Evolutionary conservation across 1,140 invertebrate species (phyloP).

Genomic region (Oedothorax gibbosus): DNA sequence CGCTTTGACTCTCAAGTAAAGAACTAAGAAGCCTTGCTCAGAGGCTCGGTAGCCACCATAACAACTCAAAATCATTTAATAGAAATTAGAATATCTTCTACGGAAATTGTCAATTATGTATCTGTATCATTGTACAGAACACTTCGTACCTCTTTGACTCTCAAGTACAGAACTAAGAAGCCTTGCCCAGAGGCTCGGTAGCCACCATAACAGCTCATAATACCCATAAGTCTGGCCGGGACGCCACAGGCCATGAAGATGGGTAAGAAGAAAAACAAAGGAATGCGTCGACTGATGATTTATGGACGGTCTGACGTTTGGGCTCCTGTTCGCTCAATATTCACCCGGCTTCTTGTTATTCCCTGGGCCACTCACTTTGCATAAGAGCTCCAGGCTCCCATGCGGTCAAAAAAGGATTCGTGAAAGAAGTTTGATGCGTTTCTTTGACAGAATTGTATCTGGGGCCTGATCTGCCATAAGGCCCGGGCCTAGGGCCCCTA

Average conservation of each 20-base stretch:
- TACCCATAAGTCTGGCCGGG: conserved; percentile 28
- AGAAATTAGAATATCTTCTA: too few species aligned
- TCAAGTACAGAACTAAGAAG: neutral
- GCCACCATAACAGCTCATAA: conserved; percentile 52
- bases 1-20: too few species aligned
- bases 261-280: conserved; percentile 43
- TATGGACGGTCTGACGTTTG: conserved; percentile 24
- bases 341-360: conserved; percentile 22
- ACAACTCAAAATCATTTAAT: conserved; percentile 32
- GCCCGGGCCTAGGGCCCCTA: too few species aligned
- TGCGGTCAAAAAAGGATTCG: conserved; percentile 8
- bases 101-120: too few species aligned
- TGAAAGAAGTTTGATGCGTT: neutral
- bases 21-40: conserved; percentile 5
- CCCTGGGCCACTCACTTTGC: conserved; percentile 24
- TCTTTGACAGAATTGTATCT: neutral
- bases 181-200: conserved; percentile 22
- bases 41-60: conserved; percentile 34
- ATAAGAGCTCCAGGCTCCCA: conserved; percentile 20
- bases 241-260: conserved; percentile 12
- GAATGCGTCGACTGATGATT: conserved; percentile 54
- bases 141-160: too few species aligned
- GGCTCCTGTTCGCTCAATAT: conserved; percentile 41
- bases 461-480: too few species aligned
- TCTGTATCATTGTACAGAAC: too few species aligned